Conservation (phyloP, 2,888 invertebrate species). For the Plemyria rubiginata region DNA sequence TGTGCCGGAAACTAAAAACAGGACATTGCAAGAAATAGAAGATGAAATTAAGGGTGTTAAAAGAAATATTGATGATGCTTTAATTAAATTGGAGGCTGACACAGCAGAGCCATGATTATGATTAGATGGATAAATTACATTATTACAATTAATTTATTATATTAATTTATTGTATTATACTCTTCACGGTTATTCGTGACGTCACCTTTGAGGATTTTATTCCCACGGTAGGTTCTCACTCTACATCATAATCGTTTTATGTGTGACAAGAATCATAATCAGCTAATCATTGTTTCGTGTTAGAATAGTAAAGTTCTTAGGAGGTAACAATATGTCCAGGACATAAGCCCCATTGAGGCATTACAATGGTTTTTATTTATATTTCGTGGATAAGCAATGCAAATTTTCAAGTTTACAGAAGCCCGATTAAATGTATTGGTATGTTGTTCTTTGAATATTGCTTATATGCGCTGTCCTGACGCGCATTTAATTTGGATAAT, state of each 20-base stretch:
- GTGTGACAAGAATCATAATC: no score
- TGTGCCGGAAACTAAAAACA: conserved; percentile 1
- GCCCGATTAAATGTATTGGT: conserved; percentile 1
- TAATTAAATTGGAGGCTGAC: neutral
- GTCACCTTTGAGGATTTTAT: no score
- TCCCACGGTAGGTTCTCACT: no score
- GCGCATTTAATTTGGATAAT: neutral
- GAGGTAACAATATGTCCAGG: no score
- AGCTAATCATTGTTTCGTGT: no score
- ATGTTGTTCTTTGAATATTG: conserved; percentile 1
- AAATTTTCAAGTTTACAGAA: neutral
- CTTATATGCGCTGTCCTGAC: neutral
- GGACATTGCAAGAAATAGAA: conserved; percentile 4
- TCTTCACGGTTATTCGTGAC: no score
- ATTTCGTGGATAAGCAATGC: neutral
- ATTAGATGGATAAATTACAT: no score
- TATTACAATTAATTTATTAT: no score
- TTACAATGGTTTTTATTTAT: neutral
- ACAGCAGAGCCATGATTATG: neutral
- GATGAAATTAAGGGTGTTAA: conserved; percentile 5
- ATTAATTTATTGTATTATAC: no score
- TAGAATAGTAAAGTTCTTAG: no score
- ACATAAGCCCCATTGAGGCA: no score
- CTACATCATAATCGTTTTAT: no score
- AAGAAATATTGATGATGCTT: conserved; percentile 6